Conservation (phyloP, 2,797 vertebrate species). For the Gobio occitaniae region DNA sequence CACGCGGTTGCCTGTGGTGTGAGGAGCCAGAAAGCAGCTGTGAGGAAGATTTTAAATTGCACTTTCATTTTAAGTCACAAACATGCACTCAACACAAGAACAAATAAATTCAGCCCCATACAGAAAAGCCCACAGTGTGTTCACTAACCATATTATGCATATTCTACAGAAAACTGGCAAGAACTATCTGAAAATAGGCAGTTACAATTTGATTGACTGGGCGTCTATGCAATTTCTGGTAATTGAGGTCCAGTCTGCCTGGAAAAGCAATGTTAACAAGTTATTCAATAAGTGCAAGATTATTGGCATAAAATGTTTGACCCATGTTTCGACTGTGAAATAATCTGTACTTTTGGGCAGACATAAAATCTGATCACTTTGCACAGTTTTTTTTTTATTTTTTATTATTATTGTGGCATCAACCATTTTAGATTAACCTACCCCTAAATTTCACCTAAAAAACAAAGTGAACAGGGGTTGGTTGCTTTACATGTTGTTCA, state of each 20-base stretch:
- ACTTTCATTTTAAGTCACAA: constrained; percentile 18
- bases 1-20: neutral
- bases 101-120: neutral
- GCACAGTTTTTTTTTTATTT: no score
- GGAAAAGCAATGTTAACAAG: neutral
- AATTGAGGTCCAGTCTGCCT: neutral
- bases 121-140: neutral
- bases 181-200: neutral
- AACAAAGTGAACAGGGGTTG: neutral
- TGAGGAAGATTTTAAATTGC: constrained; percentile 38
- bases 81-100: constrained; percentile 12
- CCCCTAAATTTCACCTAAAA: neutral
- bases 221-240: neutral
- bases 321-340: neutral
- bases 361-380: neutral
- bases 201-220: neutral
- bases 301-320: neutral
- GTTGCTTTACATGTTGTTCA: neutral
- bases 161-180: constrained; percentile 9
- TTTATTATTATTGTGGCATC: neutral
- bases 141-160: constrained; percentile 1
- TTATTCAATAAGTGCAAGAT: neutral
- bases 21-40: neutral
- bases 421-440: neutral
- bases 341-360: neutral